Conservation (phyloP, 2,797 vertebrate genomes). For the Brachymystax lenok region DNA sequence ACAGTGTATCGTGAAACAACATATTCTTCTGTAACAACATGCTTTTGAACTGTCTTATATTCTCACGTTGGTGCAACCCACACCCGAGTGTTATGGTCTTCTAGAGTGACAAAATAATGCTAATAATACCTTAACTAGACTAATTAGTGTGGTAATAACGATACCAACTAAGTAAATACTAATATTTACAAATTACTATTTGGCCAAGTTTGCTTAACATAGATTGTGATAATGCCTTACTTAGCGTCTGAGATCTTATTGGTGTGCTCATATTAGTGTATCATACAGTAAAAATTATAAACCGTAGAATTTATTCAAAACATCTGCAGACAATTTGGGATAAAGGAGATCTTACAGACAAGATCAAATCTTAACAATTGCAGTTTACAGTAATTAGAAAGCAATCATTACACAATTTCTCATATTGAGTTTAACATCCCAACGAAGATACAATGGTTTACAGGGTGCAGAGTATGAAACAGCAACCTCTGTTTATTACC, state of each 20-base stretch:
- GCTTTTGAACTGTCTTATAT: background rate
- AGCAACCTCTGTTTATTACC: too few relatives aligned
- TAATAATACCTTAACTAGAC: background rate
- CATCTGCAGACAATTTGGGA: background rate
- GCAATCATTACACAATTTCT: too few relatives aligned
- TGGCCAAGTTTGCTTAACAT: background rate
- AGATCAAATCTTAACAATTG: background rate
- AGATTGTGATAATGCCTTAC: background rate
- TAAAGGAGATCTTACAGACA: background rate
- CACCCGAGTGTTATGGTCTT: too few relatives aligned
- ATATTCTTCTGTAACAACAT: background rate
- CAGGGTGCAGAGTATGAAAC: too few relatives aligned
- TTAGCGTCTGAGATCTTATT: background rate
- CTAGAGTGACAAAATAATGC: background rate
- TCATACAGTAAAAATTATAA: background rate
- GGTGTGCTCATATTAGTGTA: background rate
- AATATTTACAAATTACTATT: background rate
- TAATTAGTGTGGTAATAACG: background rate
- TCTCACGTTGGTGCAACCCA: background rate
- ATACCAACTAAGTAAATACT: too few relatives aligned
- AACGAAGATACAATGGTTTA: too few relatives aligned
- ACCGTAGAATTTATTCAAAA: background rate
- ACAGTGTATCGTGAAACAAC: background rate
- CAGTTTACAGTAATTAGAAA: too few relatives aligned
- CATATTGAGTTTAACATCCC: too few relatives aligned